Evolutionary conservation across 2,888 invertebrate genomes (phyloP).

Genomic region (Cybosia mesomella): DNA sequence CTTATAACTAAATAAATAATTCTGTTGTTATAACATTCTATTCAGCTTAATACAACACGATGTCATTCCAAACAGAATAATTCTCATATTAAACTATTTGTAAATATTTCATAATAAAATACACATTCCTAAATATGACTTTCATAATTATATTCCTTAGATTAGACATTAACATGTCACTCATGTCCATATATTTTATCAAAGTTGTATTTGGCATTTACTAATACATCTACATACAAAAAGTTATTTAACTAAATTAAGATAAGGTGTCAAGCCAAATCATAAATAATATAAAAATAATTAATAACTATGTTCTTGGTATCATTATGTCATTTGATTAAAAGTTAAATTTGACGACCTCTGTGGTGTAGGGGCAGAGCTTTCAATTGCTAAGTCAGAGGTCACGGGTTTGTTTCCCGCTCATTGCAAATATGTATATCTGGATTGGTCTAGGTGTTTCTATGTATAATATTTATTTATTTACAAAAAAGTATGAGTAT

Average conservation of each 20-base stretch:
- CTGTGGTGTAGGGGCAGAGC: too few relatives aligned
- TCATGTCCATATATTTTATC: background rate
- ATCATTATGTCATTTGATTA: slow-evolving; percentile 8
- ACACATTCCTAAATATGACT: background rate
- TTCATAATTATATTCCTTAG: background rate
- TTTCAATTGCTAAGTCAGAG: too few relatives aligned
- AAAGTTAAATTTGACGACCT: background rate
- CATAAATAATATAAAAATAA: slow-evolving; percentile 4
- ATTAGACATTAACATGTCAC: background rate
- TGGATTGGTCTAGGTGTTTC: too few relatives aligned
- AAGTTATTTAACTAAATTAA: background rate
- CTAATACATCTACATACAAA: slow-evolving; percentile 6
- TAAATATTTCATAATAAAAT: background rate
- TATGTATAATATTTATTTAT: too few relatives aligned
- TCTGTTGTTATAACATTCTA: background rate
- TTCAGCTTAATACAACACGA: background rate
- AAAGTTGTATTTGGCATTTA: slow-evolving; percentile 4
- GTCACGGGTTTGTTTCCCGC: too few relatives aligned
- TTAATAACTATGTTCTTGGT: background rate
- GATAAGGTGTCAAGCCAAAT: background rate
- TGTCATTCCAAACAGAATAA: background rate
- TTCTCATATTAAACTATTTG: background rate
- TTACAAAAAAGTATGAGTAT: too few relatives aligned
- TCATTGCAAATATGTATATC: too few relatives aligned
- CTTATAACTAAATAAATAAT: background rate